Evolutionary conservation across 2,797 vertebrate species (phyloP).

Genomic region (Toxotes lorentzi): DNA sequence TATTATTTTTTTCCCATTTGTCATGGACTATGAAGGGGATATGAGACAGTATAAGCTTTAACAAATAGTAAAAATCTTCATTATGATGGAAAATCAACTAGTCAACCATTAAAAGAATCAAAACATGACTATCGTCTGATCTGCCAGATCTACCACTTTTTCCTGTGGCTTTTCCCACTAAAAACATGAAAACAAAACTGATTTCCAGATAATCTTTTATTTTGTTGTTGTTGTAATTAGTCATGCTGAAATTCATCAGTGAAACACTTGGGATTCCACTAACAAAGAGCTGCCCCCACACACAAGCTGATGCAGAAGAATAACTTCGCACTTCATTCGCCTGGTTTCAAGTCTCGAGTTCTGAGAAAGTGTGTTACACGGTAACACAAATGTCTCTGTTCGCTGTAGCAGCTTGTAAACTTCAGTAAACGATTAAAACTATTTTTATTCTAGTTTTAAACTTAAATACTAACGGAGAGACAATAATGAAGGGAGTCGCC

Average conservation of each 20-base stretch:
- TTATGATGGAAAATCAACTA: background rate
- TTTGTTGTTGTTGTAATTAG: background rate
- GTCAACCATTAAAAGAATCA: background rate
- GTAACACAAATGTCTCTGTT: too few species aligned
- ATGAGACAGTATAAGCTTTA: too few species aligned
- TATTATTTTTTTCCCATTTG: too few species aligned
- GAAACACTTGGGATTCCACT: background rate
- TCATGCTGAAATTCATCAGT: conserved; percentile 5
- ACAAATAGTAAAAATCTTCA: too few species aligned
- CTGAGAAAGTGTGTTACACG: too few species aligned
- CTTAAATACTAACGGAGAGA: background rate
- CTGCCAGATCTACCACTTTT: too few species aligned
- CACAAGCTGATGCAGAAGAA: background rate
- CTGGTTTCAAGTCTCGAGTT: background rate
- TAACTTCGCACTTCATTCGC: too few species aligned
- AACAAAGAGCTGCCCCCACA: background rate
- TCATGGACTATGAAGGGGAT: too few species aligned
- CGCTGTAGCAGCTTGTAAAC: too few species aligned
- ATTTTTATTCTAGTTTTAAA: background rate
- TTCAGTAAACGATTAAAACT: too few species aligned
- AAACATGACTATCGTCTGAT: too few species aligned
- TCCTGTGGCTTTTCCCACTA: background rate
- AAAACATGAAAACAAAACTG: background rate
- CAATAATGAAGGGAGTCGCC: background rate
- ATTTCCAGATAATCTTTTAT: background rate